Evolutionary conservation across 2,888 invertebrate species (phyloP).

Genomic region (Melieria omissa): DNA sequence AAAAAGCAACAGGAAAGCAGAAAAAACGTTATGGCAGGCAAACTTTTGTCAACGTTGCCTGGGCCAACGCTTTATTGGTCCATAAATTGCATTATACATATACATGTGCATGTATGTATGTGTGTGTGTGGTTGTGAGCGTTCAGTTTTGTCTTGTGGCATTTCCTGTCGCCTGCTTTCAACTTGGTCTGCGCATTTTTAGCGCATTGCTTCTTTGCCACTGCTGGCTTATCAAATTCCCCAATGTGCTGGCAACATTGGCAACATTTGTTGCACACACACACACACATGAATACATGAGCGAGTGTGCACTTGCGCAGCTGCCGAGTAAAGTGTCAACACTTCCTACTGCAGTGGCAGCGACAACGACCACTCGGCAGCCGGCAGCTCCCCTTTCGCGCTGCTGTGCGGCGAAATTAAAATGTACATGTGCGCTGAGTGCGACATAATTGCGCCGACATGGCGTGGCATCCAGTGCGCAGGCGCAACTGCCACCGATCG

Average conservation of each 20-base stretch:
- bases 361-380: too few relatives aligned
- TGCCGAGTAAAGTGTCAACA: constrained; percentile 20
- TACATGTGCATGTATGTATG: too few relatives aligned
- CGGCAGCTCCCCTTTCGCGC: background rate
- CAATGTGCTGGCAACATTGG: constrained; percentile 18
- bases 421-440: constrained; percentile 32
- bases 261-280: background rate
- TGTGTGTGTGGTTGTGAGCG: too few relatives aligned
- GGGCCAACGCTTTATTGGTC: constrained; percentile 27
- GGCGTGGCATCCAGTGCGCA: constrained; percentile 12
- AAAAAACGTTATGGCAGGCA: background rate
- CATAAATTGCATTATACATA: constrained; percentile 20
- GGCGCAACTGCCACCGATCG: background rate
- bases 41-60: constrained; percentile 12
- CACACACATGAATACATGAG: background rate
- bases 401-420: constrained; percentile 34
- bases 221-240: constrained; percentile 29
- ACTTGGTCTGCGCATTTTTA: background rate
- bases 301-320: background rate
- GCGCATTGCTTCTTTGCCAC: background rate
- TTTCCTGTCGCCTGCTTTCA: constrained; percentile 17
- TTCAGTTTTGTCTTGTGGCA: background rate
- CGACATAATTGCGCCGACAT: constrained; percentile 42
- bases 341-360: constrained; percentile 23
- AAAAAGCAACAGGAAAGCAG: constrained; percentile 1